Conservation (phyloP, 2,888 invertebrate genomes). For the Tachina fera region DNA sequence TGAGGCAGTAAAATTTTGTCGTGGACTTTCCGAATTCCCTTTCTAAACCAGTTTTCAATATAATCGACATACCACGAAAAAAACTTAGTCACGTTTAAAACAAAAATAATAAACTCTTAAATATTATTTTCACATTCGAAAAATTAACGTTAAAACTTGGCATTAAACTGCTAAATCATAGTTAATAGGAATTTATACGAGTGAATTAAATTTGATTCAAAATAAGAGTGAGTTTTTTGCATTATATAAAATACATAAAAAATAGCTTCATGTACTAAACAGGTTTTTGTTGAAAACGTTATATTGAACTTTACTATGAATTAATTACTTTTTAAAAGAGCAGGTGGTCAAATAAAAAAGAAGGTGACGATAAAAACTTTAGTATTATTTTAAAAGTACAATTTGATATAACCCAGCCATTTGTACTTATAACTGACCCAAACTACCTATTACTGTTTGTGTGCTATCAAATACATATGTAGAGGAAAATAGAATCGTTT, state of each 20-base stretch:
- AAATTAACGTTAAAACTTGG: not conserved
- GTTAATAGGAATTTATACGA: not conserved
- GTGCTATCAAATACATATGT: no score
- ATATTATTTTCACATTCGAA: not conserved
- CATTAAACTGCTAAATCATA: not conserved
- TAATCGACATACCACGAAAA: not conserved
- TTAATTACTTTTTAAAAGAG: not conserved
- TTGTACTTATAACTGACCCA: no score
- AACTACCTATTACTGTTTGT: no score
- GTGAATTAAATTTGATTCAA: not conserved
- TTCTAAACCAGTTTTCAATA: conserved; percentile 44
- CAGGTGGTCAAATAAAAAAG: no score
- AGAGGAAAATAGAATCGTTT: no score
- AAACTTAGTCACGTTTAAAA: conserved; percentile 12
- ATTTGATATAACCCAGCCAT: no score
- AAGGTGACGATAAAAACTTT: no score
- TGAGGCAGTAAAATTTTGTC: not conserved
- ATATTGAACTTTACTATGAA: not conserved
- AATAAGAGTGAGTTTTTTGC: not conserved
- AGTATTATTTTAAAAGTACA: no score
- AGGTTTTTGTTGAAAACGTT: not conserved
- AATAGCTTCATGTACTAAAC: not conserved
- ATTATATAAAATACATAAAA: not conserved
- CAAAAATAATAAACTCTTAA: conserved; percentile 11
- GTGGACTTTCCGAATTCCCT: conserved; percentile 41